Evolutionary conservation across 2,888 invertebrate genomes (phyloP).

Genomic region (Tenthredo mesomela): DNA sequence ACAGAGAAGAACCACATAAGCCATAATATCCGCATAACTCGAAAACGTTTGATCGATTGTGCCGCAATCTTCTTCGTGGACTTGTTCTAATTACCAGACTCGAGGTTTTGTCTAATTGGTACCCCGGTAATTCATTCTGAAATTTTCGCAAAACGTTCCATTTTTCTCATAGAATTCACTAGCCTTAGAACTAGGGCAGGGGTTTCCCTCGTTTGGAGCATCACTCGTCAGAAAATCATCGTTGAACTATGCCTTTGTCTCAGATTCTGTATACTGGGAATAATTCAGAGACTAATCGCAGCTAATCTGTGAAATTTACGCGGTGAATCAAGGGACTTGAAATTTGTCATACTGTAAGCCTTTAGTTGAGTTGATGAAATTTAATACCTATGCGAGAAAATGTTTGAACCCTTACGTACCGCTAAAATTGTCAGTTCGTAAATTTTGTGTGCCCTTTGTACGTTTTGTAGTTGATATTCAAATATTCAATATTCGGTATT

Average conservation of each 20-base stretch:
- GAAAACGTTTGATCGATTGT: neutral
- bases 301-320: neutral
- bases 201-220: neutral
- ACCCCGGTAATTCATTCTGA: neutral
- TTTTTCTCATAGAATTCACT: neutral
- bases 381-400: neutral
- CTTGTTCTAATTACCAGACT: neutral
- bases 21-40: neutral
- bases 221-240: neutral
- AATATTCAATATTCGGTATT: constrained; percentile 30
- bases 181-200: neutral
- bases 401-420: neutral
- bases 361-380: neutral
- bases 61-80: no score
- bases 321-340: neutral
- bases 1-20: neutral
- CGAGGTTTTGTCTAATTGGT: neutral
- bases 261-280: neutral
- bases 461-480: neutral
- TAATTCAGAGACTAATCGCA: neutral
- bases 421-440: neutral
- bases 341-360: neutral
- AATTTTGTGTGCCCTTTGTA: neutral
- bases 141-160: neutral
- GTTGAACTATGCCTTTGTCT: neutral